Percentiles rank a stretch among this genome's conserved stretches.
These are phyloP conservation scores for Saxidomus purpurata DNA, from an alignment of 1,140 invertebrate genomes.

Conservation along the genomic window DNA sequence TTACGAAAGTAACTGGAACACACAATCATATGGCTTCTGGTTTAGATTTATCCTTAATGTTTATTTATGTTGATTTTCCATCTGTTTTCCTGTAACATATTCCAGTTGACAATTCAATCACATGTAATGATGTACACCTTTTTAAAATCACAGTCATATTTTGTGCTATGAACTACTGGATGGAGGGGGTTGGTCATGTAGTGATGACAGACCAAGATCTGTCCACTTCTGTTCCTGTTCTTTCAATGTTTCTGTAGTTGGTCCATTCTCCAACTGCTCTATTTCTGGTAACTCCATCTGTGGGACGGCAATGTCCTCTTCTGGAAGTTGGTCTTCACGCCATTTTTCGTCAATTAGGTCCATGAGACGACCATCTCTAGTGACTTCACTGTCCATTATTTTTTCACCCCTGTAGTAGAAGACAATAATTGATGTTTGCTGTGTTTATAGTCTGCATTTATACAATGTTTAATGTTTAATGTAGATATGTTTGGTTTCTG, in stretches of 20 bases:
- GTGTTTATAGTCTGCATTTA: no score
- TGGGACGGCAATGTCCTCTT: conserved; percentile 96
- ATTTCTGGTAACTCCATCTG: conserved; percentile 95
- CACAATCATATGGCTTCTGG: no score
- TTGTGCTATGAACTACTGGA: conserved; percentile 72
- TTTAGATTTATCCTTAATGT: no score
- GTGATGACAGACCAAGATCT: conserved; percentile 90
- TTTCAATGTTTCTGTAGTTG: conserved; percentile 94
- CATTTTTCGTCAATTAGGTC: conserved; percentile 96
- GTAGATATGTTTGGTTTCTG: no score
- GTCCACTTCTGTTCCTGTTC: conserved; percentile 97
- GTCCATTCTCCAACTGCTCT: conserved; percentile 95
- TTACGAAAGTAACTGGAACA: no score
- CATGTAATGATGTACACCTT: no score
- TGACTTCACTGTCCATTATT: conserved; percentile 89
- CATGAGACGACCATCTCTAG: conserved; percentile 92
- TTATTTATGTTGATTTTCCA: no score
- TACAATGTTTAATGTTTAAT: no score
- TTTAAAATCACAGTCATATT: no score
- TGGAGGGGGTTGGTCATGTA: conserved; percentile 81
- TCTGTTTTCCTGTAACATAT: no score
- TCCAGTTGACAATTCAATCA: no score
- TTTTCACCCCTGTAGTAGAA: background rate
- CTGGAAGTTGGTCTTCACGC: conserved; percentile 94
- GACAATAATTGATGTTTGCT: background rate